Evolutionary conservation across 2,797 vertebrate genomes (phyloP).

Genomic region (Myotis daubentonii): DNA sequence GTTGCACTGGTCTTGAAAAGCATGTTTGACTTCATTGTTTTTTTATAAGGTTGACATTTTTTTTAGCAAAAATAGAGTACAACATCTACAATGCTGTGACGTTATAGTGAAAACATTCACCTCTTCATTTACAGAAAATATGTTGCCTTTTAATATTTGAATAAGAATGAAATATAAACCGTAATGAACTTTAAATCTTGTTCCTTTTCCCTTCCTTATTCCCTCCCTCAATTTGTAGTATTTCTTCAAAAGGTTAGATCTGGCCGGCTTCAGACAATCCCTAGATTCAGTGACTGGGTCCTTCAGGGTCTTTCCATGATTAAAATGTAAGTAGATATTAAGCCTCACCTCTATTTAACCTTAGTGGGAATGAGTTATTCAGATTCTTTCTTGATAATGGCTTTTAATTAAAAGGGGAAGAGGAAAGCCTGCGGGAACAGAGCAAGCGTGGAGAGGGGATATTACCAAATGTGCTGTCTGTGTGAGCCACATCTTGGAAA

Average conservation of each 20-base stretch:
- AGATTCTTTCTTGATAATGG: background rate
- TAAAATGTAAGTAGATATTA: slow-evolving; percentile 37
- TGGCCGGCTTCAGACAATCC: background rate
- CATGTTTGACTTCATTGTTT: slow-evolving; percentile 29
- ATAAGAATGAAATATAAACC: slow-evolving; percentile 14
- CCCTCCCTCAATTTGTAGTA: background rate
- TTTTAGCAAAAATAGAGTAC: slow-evolving; percentile 20
- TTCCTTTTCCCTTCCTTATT: background rate
- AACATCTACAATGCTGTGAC: background rate
- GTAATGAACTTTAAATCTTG: background rate
- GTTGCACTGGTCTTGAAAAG: background rate
- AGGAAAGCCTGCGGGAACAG: background rate
- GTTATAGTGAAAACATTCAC: background rate
- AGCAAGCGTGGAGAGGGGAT: background rate
- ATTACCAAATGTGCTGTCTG: background rate
- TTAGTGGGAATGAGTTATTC: slow-evolving; percentile 8
- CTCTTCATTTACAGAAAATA: slow-evolving; percentile 12
- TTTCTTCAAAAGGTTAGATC: background rate
- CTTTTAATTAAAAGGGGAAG: slow-evolving; percentile 13
- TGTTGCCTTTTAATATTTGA: slow-evolving; percentile 6
- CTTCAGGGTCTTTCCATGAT: background rate
- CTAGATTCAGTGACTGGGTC: background rate
- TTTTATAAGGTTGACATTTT: slow-evolving; percentile 33
- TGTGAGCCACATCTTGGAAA: background rate
- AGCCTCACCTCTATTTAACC: background rate